A percentile compares a stretch with the other conserved stretches of the same genome.
Evolutionary conservation across 2,797 vertebrate species (phyloP).

Genomic region (Moxostoma hubbsi): DNA sequence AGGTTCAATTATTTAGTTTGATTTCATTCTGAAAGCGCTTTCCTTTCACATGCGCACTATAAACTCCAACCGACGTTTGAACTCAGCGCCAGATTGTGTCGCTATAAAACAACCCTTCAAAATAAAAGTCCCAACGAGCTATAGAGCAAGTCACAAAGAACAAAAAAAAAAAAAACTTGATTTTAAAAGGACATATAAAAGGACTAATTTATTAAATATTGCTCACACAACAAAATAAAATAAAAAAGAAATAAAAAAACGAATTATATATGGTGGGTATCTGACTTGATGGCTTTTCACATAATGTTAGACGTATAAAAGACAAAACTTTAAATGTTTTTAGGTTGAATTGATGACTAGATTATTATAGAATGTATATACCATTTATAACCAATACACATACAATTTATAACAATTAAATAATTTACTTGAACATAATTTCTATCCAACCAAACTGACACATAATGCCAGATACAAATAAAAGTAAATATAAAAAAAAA

Average conservation of each 20-base stretch:
- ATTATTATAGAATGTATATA: no score
- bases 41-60: background rate
- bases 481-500: no score
- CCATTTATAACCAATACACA: no score
- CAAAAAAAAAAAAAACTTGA: no score
- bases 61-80: slow-evolving; percentile 31
- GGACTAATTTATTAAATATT: background rate
- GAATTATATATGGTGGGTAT: background rate
- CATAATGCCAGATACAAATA: no score
- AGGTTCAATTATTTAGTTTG: background rate
- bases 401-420: no score
- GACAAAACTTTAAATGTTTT: no score
- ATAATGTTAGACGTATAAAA: no score
- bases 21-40: background rate
- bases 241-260: background rate
- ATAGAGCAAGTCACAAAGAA: background rate
- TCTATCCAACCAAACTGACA: no score
- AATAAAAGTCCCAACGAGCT: slow-evolving; percentile 40
- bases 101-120: slow-evolving; percentile 11
- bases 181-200: no score
- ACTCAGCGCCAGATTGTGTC: slow-evolving; percentile 39
- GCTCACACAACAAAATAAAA: background rate
- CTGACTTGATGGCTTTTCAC: background rate
- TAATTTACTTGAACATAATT: no score
- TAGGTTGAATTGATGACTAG: no score